phyloP scores from a whole-genome alignment of 92 coral and sea anemone species.

The Metridium senile region DNA sequence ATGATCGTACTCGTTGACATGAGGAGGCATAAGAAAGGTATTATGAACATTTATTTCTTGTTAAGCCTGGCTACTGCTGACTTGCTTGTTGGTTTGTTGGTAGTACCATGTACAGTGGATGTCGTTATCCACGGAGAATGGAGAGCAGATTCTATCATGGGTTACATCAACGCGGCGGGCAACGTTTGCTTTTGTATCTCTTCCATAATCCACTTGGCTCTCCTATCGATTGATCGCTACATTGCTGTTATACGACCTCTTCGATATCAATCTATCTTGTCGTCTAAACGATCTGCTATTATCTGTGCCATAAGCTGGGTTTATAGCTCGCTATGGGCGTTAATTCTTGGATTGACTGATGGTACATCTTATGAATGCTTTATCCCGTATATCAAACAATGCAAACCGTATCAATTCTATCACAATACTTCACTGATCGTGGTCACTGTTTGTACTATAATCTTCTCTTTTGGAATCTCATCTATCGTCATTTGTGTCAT shows the following conservation, averaged over 20 bases:
- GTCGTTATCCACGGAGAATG: conserved; percentile 56
- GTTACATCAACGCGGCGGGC: conserved; percentile 66
- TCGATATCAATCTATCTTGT: conserved; percentile 35
- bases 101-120: conserved; percentile 73
- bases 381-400: conserved; percentile 65
- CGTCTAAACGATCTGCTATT: conserved; percentile 40
- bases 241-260: conserved; percentile 54
- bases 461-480: conserved; percentile 58
- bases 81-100: conserved; percentile 68
- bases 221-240: conserved; percentile 70
- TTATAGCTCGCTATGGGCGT: conserved; percentile 64
- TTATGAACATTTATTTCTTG: conserved; percentile 60
- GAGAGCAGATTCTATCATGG: conserved; percentile 71
- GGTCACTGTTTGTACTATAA: conserved; percentile 50
- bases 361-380: conserved; percentile 66
- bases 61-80: conserved; percentile 70
- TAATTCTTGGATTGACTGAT: conserved; percentile 58
- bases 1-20: conserved; percentile 55
- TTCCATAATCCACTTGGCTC: conserved; percentile 69
- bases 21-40: conserved; percentile 36
- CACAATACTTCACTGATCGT: conserved; percentile 7
- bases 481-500: conserved; percentile 38
- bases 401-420: conserved; percentile 52
- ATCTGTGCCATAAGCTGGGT: conserved; percentile 50
- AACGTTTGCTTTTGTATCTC: conserved; percentile 81